Conservation (phyloP, 2,888 invertebrate species). For the Zhengitettix transpicula region DNA sequence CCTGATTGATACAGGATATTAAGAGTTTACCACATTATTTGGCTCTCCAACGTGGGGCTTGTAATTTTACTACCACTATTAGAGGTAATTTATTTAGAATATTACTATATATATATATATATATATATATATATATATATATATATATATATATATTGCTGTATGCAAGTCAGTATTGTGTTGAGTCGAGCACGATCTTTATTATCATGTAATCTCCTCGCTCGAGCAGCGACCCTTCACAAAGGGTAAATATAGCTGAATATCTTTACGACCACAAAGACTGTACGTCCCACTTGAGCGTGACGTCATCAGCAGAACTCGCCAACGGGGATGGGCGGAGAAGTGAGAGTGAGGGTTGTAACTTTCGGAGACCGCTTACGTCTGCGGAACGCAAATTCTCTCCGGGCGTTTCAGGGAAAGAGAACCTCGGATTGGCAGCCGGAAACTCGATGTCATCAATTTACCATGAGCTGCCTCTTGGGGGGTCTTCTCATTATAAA, state of each 20-base stretch:
- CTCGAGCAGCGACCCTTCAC: too few relatives aligned
- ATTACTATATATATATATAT: neutral
- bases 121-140: neutral
- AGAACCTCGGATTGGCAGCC: neutral
- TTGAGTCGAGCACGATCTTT: neutral
- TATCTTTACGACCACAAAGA: too few relatives aligned
- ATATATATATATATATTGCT: too few relatives aligned
- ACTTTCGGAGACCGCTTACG: slow-evolving; percentile 4
- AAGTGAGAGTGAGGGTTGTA: neutral
- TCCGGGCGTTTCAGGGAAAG: neutral
- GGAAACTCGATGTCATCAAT: neutral
- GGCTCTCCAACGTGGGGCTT: too few relatives aligned
- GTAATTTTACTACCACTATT: too few relatives aligned
- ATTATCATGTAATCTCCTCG: neutral
- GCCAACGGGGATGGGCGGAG: neutral
- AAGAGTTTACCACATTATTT: too few relatives aligned
- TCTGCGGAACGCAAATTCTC: slow-evolving; percentile 9
- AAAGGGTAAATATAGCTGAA: too few relatives aligned
- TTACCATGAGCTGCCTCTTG: too few relatives aligned
- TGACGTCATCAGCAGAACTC: neutral
- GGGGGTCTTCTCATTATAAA: too few relatives aligned
- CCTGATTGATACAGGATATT: too few relatives aligned
- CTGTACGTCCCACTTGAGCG: slow-evolving; percentile 2
- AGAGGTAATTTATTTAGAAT: too few relatives aligned
- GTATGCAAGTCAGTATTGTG: too few relatives aligned